phyloP scores from a whole-genome alignment of 2,797 vertebrate species.

The Eidolon dupreanum region DNA sequence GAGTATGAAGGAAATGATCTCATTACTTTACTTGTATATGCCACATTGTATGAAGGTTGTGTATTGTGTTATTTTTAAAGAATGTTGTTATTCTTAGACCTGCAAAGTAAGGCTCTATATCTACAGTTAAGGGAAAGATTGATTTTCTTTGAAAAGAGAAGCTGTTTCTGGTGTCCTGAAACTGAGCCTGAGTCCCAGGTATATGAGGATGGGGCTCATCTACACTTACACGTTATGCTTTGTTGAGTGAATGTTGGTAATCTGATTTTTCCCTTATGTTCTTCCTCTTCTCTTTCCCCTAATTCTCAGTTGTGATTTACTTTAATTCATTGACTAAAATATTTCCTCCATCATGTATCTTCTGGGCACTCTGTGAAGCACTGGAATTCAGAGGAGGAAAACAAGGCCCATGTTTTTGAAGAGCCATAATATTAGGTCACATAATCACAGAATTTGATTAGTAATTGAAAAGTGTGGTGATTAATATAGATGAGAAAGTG shows the following conservation, averaged over 20 bases:
- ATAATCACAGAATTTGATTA: not conserved
- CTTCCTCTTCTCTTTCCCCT: not conserved
- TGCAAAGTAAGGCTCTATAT: not conserved
- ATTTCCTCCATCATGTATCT: not conserved
- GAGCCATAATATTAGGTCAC: not conserved
- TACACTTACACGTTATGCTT: not conserved
- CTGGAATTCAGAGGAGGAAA: not conserved
- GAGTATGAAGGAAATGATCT: not conserved
- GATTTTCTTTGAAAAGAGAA: not conserved
- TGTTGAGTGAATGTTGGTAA: not conserved
- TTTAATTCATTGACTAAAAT: not conserved
- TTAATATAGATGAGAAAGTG: not conserved
- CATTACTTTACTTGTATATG: not conserved
- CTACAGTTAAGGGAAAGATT: not conserved
- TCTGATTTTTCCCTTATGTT: not conserved
- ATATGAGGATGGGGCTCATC: not conserved
- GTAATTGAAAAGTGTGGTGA: not conserved
- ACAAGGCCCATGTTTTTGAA: not conserved
- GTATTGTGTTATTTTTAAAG: not conserved
- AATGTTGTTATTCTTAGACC: not conserved
- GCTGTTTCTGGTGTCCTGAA: not conserved
- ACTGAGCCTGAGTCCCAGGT: not conserved
- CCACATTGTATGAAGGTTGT: not conserved
- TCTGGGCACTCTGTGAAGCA: not conserved
- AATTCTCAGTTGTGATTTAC: not conserved